These are phyloP conservation scores for Mechanitis messenoides DNA, from an alignment of 2,888 invertebrate species.

Conservation along the genomic window DNA sequence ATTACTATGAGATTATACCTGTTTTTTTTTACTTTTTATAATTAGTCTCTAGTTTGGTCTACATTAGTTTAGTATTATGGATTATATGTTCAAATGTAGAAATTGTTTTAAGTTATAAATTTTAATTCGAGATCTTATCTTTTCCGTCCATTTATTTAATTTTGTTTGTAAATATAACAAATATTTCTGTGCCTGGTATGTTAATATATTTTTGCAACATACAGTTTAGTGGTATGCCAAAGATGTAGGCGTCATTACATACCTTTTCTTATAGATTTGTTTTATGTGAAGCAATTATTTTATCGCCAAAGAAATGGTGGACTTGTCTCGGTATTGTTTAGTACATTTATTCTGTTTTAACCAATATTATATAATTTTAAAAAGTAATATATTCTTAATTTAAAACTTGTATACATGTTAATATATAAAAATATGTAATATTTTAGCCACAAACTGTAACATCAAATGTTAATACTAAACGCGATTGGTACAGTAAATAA, in stretches of 20 bases:
- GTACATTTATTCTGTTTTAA: conserved; percentile 14
- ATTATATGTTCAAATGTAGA: conserved; percentile 47
- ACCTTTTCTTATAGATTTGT: conserved; percentile 34
- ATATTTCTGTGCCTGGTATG: conserved; percentile 40
- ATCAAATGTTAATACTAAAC: neutral
- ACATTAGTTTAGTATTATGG: conserved; percentile 23
- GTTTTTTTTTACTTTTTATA: conserved; percentile 65
- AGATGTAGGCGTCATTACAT: conserved; percentile 55
- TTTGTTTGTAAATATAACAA: conserved; percentile 41
- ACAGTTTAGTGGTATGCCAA: conserved; percentile 74
- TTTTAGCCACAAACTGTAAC: neutral
- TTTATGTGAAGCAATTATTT: conserved; percentile 52
- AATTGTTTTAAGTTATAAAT: conserved; percentile 36
- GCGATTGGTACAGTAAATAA: conserved; percentile 3
- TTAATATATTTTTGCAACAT: conserved; percentile 54
- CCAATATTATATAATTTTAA: conserved; percentile 9
- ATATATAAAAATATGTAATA: conserved; percentile 1
- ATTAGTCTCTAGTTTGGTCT: conserved; percentile 46
- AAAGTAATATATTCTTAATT: conserved; percentile 3
- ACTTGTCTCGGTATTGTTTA: conserved; percentile 42
- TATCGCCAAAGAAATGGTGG: conserved; percentile 57
- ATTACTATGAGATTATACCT: conserved; percentile 73
- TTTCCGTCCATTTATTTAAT: conserved; percentile 70
- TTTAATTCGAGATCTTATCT: conserved; percentile 64
- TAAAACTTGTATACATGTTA: neutral